Conservation (phyloP, 2,113 vertebrate species). For the Ptyas mucosa region DNA sequence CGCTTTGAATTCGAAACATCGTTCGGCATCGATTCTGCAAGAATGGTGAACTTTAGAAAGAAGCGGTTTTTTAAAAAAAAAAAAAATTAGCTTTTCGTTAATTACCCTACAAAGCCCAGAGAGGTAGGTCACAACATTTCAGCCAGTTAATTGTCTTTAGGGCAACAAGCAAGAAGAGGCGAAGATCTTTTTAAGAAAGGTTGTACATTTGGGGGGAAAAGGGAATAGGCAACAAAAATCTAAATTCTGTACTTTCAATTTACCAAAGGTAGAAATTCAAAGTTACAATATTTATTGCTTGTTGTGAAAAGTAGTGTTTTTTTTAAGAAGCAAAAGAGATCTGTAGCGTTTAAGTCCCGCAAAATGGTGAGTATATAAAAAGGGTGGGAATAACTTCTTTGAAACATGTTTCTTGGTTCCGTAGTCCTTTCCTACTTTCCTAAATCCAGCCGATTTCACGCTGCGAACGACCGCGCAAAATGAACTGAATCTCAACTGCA, state of each 20-base stretch:
- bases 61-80: not conserved
- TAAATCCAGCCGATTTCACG: not conserved
- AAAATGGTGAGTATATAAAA: not conserved
- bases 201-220: not conserved
- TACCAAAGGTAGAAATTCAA: not conserved
- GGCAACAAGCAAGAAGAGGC: slow-evolving; percentile 37
- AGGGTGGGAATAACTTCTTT: not conserved
- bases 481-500: no score
- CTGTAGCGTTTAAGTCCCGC: not conserved
- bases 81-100: slow-evolving; percentile 34
- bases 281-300: not conserved
- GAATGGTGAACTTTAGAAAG: slow-evolving; percentile 43
- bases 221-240: not conserved
- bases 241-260: not conserved
- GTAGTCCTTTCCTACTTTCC: not conserved
- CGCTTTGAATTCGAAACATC: slow-evolving; percentile 62
- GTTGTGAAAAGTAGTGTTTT: not conserved
- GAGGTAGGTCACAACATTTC: slow-evolving; percentile 59
- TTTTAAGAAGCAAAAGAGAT: not conserved
- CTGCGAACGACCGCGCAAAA: not conserved
- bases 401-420: not conserved
- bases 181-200: slow-evolving; percentile 23
- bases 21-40: slow-evolving; percentile 61
- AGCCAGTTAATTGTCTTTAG: slow-evolving; percentile 31
- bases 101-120: slow-evolving; percentile 43